A percentile compares a stretch with the other conserved stretches of the same genome.
Evolutionary conservation across 2,797 vertebrate species (phyloP).

Genomic region (Luscinia megarhynchos): DNA sequence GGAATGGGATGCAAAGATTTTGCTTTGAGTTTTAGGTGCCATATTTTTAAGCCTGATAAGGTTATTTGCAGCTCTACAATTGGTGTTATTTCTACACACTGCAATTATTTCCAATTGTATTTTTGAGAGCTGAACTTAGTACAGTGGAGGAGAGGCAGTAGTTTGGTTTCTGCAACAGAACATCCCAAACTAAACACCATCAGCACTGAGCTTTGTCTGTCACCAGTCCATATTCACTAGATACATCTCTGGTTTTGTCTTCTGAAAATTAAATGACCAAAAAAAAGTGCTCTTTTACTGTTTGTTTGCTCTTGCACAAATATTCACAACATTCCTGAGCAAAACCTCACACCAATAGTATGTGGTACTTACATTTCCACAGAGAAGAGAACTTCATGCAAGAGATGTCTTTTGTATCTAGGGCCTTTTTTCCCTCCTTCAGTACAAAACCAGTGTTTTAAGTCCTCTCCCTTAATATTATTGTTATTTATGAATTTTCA

Average conservation of each 20-base stretch:
- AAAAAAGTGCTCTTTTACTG: not conserved
- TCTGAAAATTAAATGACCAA: not conserved
- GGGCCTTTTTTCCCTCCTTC: not conserved
- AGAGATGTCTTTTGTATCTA: not conserved
- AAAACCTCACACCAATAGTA: not conserved
- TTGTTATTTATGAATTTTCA: not conserved
- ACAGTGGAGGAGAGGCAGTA: not conserved
- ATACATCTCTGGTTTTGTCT: accelerated
- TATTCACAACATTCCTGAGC: not conserved
- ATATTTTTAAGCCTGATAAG: accelerated
- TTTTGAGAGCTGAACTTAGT: not conserved
- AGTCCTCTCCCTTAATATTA: not conserved
- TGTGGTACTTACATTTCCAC: not conserved
- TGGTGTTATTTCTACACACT: not conserved
- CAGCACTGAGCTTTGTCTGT: not conserved
- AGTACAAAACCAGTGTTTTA: not conserved
- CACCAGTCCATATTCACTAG: not conserved
- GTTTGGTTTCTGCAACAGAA: not conserved
- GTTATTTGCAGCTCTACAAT: not conserved
- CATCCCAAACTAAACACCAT: not conserved
- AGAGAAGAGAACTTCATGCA: not conserved
- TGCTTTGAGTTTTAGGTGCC: not conserved
- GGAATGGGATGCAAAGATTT: not conserved
- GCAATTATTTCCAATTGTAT: accelerated
- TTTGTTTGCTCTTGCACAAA: not conserved